Percentiles rank a stretch among this genome's conserved stretches.
Evolutionary conservation across 2,113 vertebrate species (phyloP).

Genomic region (Oryzias curvinotus): DNA sequence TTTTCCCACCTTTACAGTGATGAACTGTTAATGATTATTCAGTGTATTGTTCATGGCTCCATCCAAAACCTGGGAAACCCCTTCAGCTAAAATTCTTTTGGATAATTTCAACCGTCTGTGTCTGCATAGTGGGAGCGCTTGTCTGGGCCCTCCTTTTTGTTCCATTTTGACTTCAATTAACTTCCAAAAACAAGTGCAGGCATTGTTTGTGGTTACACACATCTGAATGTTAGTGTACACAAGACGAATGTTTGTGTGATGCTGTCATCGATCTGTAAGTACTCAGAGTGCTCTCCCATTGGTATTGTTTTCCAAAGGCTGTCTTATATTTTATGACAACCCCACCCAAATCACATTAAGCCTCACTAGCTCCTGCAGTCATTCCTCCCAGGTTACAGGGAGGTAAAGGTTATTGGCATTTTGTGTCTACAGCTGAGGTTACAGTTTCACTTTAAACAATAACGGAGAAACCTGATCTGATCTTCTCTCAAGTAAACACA

Average conservation of each 20-base stretch:
- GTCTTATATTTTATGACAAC: slow-evolving; percentile 16
- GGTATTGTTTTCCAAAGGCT: background rate
- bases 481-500: background rate
- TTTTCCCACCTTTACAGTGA: background rate
- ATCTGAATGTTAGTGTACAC: slow-evolving; percentile 11
- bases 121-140: slow-evolving; percentile 48
- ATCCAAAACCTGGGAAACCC: slow-evolving; percentile 54
- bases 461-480: background rate
- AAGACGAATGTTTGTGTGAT: slow-evolving; percentile 15
- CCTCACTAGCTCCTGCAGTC: slow-evolving; percentile 30
- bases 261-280: slow-evolving; percentile 15
- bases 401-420: slow-evolving; percentile 24
- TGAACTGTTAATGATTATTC: slow-evolving; percentile 53
- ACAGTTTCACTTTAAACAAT: slow-evolving; percentile 10
- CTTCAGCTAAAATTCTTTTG: slow-evolving; percentile 67
- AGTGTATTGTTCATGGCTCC: slow-evolving; percentile 34
- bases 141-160: slow-evolving; percentile 15
- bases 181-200: slow-evolving; percentile 61
- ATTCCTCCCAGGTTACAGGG: slow-evolving; percentile 33
- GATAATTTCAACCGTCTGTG: slow-evolving; percentile 61
- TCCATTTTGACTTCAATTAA: slow-evolving; percentile 37
- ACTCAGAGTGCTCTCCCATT: slow-evolving; percentile 11
- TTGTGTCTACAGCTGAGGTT: slow-evolving; percentile 38
- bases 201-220: slow-evolving; percentile 36
- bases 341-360: slow-evolving; percentile 15